A percentile compares a stretch with the other conserved stretches of the same genome.
Conservation (phyloP, 2,888 invertebrate species). For the Anorthoa munda region DNA sequence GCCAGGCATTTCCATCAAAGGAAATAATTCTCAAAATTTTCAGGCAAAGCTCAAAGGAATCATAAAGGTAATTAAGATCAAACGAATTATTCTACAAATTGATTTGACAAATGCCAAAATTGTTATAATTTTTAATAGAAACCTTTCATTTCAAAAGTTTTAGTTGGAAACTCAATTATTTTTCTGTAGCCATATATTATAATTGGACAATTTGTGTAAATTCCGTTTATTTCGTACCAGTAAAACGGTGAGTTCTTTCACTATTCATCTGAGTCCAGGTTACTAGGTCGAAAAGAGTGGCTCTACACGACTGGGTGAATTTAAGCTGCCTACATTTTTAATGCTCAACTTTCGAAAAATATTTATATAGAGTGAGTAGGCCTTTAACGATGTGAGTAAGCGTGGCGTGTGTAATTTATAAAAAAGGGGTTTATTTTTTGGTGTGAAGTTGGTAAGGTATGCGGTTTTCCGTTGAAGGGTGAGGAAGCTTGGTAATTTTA, state of each 20-base stretch:
- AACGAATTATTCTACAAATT: background rate
- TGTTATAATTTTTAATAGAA: background rate
- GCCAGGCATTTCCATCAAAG: background rate
- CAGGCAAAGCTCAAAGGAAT: background rate
- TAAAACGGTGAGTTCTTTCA: slow-evolving; percentile 40
- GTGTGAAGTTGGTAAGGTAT: background rate
- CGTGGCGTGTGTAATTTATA: slow-evolving; percentile 8
- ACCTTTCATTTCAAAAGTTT: background rate
- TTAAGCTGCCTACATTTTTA: slow-evolving; percentile 64
- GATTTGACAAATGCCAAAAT: background rate
- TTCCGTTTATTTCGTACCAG: slow-evolving; percentile 20
- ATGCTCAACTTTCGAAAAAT: slow-evolving; percentile 47
- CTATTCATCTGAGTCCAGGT: slow-evolving; percentile 67
- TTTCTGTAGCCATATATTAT: background rate
- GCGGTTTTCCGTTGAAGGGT: background rate
- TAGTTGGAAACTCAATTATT: background rate
- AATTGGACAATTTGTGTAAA: background rate
- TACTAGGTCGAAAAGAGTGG: slow-evolving; percentile 72
- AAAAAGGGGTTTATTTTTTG: background rate
- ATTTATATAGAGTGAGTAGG: slow-evolving; percentile 15
- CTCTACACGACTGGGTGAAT: slow-evolving; percentile 61
- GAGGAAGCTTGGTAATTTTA: slow-evolving; percentile 2
- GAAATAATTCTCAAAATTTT: background rate
- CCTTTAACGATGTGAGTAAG: slow-evolving; percentile 25
- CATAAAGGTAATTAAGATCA: background rate